Evolutionary conservation across 2,113 vertebrate genomes (phyloP).

Genomic region (Zeus faber): DNA sequence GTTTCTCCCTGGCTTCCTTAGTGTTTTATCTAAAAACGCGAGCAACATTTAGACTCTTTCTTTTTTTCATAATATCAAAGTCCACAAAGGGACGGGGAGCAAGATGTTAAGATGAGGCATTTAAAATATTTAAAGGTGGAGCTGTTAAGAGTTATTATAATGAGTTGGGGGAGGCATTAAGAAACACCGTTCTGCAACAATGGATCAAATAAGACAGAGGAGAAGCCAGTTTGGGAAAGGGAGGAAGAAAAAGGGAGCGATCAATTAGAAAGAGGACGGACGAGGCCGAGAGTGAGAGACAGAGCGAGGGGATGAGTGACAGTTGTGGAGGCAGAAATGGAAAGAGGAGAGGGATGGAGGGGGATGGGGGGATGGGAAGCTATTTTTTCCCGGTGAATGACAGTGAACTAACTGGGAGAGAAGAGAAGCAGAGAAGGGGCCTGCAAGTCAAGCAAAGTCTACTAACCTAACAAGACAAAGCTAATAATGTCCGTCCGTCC

Average conservation of each 20-base stretch:
- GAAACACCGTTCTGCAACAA: too few relatives aligned
- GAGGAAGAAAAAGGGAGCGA: conserved; percentile 43
- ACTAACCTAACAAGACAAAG: background rate
- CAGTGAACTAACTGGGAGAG: conserved; percentile 18
- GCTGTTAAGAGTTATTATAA: conserved; percentile 45
- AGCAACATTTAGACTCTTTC: conserved; percentile 30
- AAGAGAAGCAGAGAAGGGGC: conserved; percentile 10
- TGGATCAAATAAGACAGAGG: too few relatives aligned
- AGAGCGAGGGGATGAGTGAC: background rate
- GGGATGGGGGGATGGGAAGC: conserved; percentile 8
- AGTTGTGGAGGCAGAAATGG: too few relatives aligned
- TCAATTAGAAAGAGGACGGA: conserved; percentile 61
- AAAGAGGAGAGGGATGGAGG: background rate
- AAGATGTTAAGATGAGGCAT: too few relatives aligned
- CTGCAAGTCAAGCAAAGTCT: conserved; percentile 1
- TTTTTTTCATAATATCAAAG: background rate
- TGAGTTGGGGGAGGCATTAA: conserved; percentile 50
- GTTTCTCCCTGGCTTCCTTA: conserved; percentile 50
- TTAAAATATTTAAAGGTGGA: conserved; percentile 57
- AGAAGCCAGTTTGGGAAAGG: too few relatives aligned
- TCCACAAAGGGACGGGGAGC: too few relatives aligned
- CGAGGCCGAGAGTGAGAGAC: conserved; percentile 26
- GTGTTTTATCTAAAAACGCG: conserved; percentile 31
- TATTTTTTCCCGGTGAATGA: conserved; percentile 52
- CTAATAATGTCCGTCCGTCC: background rate